Conservation (phyloP, 2,888 invertebrate species). For the Zelleria hepariella region DNA sequence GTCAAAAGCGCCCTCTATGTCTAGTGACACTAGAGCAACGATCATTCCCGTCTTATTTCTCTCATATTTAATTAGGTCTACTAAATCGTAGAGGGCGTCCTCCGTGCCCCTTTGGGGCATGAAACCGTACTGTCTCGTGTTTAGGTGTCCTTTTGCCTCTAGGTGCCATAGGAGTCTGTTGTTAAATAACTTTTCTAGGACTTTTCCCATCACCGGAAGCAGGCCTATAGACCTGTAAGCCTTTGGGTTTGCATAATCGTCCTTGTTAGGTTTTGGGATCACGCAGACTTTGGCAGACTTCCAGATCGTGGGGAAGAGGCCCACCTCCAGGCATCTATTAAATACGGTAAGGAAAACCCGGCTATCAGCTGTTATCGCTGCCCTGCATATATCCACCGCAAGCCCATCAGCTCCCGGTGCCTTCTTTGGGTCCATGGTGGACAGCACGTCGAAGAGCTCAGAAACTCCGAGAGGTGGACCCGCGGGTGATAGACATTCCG, state of each 20-base stretch:
- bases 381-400: neutral
- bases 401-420: neutral
- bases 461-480: neutral
- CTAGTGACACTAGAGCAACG: too few relatives aligned
- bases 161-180: neutral
- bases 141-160: neutral
- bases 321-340: neutral
- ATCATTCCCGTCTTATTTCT: neutral
- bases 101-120: too few relatives aligned
- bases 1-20: constrained; percentile 18
- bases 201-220: constrained; percentile 5
- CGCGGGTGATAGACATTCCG: neutral
- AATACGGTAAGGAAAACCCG: neutral
- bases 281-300: neutral
- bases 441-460: neutral
- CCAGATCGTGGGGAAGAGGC: neutral
- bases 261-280: neutral
- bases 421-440: neutral
- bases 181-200: constrained; percentile 5
- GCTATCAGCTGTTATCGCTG: neutral
- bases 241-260: neutral
- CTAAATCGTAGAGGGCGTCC: constrained; percentile 7
- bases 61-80: neutral
- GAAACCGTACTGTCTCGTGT: too few relatives aligned
- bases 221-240: neutral